These are phyloP conservation scores for Antechinus flavipes DNA, from an alignment of 2,113 vertebrate species.

Conservation along the genomic window DNA sequence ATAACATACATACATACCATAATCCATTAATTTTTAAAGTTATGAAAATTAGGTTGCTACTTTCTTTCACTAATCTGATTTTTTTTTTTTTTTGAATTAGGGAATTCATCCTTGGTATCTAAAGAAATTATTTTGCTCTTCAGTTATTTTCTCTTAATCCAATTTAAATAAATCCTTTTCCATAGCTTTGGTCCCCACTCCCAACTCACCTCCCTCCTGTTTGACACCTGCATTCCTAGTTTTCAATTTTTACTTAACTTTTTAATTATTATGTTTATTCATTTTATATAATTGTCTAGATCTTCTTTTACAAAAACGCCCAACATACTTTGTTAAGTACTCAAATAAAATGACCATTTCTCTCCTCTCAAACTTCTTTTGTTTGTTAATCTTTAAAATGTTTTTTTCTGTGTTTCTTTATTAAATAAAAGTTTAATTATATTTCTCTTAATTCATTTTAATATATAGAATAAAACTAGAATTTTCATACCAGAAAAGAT, in stretches of 20 bases:
- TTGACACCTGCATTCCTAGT: neutral
- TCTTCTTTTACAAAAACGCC: neutral
- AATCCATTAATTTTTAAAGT: neutral
- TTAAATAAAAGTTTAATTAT: too few species aligned
- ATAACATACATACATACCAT: too few species aligned
- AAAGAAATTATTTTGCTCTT: neutral
- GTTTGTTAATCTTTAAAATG: too few species aligned
- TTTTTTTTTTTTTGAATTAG: neutral
- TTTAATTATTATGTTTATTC: neutral
- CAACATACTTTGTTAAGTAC: too few species aligned
- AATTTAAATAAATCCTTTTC: neutral
- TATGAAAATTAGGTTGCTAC: neutral
- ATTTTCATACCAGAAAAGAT: too few species aligned
- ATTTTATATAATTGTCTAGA: neutral
- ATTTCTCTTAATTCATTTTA: too few species aligned
- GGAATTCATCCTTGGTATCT: neutral
- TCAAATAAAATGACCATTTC: too few species aligned
- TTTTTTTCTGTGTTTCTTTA: too few species aligned
- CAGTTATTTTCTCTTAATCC: neutral
- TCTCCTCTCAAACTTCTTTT: too few species aligned
- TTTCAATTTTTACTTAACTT: neutral
- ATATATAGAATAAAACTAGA: too few species aligned
- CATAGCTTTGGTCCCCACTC: neutral
- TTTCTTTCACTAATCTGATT: neutral
- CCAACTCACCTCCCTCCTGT: neutral